These are phyloP conservation scores for Monarcha castaneiventris DNA, from an alignment of 2,113 vertebrate genomes.

Conservation along the genomic window DNA sequence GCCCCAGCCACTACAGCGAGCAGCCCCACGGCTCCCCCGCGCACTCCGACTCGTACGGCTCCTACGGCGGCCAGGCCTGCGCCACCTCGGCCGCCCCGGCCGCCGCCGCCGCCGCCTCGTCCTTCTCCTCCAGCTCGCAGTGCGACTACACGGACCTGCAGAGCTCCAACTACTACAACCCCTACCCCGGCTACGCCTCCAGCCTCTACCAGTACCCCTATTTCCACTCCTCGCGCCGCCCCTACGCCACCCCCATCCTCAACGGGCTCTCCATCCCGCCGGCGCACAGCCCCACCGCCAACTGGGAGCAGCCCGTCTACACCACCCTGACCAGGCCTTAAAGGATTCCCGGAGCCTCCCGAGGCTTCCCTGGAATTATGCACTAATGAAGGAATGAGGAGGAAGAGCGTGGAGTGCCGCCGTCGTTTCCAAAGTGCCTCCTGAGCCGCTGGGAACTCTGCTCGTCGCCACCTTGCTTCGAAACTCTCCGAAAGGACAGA, in stretches of 20 bases:
- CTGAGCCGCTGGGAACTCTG: conserved; percentile 71
- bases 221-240: conserved; percentile 90
- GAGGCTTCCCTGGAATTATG: conserved; percentile 61
- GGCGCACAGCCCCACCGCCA: conserved; percentile 87
- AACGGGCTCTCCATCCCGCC: conserved; percentile 89
- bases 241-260: conserved; percentile 89
- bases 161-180: conserved; percentile 89
- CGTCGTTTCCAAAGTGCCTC: conserved; percentile 84
- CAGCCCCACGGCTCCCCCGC: conserved; percentile 84
- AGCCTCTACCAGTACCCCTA: conserved; percentile 94
- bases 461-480: conserved; percentile 3
- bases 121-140: conserved; percentile 81
- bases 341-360: background rate
- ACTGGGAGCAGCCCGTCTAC: conserved; percentile 97
- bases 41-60: conserved; percentile 79
- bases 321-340: conserved; percentile 93
- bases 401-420: background rate
- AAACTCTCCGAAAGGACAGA: conserved; percentile 23
- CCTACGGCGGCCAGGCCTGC: conserved; percentile 83
- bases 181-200: conserved; percentile 89
- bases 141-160: conserved; percentile 97
- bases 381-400: conserved; percentile 73
- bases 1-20: conserved; percentile 92
- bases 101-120: conserved; percentile 28
- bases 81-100: conserved; percentile 75